Conservation (phyloP, 2,888 invertebrate genomes). For the Xylocampa areola region DNA sequence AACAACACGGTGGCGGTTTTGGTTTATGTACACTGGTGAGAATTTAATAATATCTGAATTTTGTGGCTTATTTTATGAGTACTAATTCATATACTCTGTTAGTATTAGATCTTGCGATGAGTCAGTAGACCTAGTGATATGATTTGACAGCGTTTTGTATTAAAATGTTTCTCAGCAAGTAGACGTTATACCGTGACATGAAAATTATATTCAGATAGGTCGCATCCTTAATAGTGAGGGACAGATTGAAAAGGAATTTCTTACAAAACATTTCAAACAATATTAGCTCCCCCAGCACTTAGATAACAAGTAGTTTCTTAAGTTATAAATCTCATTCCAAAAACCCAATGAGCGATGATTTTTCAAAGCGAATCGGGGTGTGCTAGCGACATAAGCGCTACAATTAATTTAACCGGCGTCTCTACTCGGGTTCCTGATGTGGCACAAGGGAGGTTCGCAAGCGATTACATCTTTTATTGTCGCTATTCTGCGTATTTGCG, state of each 20-base stretch:
- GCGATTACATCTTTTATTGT: constrained; percentile 8
- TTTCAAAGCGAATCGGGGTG: constrained; percentile 83
- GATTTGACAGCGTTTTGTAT: too few relatives aligned
- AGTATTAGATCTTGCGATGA: too few relatives aligned
- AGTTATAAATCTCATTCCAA: constrained; percentile 71
- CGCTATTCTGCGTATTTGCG: too few relatives aligned
- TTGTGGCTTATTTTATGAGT: too few relatives aligned
- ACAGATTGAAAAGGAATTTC: too few relatives aligned
- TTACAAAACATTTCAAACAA: constrained; percentile 25
- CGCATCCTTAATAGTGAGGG: too few relatives aligned
- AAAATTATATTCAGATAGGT: too few relatives aligned
- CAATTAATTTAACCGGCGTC: constrained; percentile 85
- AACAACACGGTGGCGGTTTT: background rate
- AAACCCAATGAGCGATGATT: constrained; percentile 81
- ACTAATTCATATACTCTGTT: too few relatives aligned
- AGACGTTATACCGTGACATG: too few relatives aligned
- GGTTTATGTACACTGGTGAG: background rate
- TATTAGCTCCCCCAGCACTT: constrained; percentile 30
- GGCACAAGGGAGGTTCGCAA: constrained; percentile 7
- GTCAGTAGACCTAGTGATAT: too few relatives aligned
- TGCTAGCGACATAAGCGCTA: constrained; percentile 81
- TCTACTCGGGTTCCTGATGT: constrained; percentile 54
- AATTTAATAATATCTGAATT: background rate
- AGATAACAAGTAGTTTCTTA: constrained; percentile 54
- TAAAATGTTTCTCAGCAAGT: too few relatives aligned